phyloP scores from a whole-genome alignment of 1,140 invertebrate genomes.

The Drosophila santomea region DNA sequence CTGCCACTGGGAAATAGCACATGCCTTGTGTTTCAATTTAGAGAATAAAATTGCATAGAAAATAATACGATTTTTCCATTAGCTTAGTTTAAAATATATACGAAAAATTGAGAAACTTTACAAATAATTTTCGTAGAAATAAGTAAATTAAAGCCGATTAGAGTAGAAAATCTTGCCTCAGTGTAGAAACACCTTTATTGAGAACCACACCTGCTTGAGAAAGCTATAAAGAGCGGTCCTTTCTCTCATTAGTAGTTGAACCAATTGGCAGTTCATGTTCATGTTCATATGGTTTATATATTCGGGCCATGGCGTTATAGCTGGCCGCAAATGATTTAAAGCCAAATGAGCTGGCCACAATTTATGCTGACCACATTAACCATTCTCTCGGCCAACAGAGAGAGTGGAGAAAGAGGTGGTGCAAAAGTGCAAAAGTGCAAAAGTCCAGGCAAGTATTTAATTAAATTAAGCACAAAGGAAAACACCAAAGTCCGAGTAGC shows the following conservation, averaged over 20 bases:
- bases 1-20: slow-evolving; percentile 7
- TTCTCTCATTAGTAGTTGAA: slow-evolving; percentile 51
- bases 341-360: slow-evolving; percentile 73
- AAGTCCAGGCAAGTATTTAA: slow-evolving; percentile 73
- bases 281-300: slow-evolving; percentile 46
- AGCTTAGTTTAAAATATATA: no score
- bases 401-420: slow-evolving; percentile 1
- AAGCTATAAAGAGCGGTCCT: slow-evolving; percentile 7
- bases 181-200: slow-evolving; percentile 18
- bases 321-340: slow-evolving; percentile 74
- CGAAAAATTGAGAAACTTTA: no score
- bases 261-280: slow-evolving; percentile 47
- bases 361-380: slow-evolving; percentile 81
- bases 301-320: slow-evolving; percentile 25
- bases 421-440: slow-evolving; percentile 24
- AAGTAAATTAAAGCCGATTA: no score
- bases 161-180: not conserved
- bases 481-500: slow-evolving; percentile 34
- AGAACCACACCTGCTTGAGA: slow-evolving; percentile 15
- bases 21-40: no score
- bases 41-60: no score
- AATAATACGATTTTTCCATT: not conserved
- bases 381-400: slow-evolving; percentile 41
- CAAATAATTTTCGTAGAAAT: no score
- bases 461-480: slow-evolving; percentile 77